Evolutionary conservation across 2,797 vertebrate genomes (phyloP), one percentile per base, ranked within the genome.

Genomic region (Tiaroga cobitis): DNA sequence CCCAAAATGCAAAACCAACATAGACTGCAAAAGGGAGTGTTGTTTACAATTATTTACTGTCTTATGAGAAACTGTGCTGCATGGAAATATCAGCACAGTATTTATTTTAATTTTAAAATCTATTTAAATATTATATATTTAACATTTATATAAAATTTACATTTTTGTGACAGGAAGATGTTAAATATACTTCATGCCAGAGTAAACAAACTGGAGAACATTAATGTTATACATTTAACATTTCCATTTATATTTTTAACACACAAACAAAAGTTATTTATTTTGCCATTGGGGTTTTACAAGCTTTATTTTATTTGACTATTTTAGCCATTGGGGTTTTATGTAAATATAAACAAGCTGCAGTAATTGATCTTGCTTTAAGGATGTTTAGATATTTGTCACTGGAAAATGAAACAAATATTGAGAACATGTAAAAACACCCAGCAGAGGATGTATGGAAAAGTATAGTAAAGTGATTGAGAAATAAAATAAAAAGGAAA

Each of bases 401-500:
- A 16, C 6, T 34, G 19, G 26, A 32, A 54, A 51, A 56, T 54
- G 3, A 24, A 19, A 51, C 8, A 75, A 75, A 49, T 21, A 54
- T 32, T 29, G 59, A 29, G 59, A n/a, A 59, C n/a, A 13, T 61
- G 59, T n/a, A 59, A 59, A n/a, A 32, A 65, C 61, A 32, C 15
- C 26, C 26, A 65, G 26, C 43, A 73, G 39, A 29, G 24, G 56
- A 82, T 82, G 37, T 56, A 86, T 75, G 81, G 80, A 70, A 46
- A 79, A 21, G 19, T 69, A 59, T 65, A 41, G 10, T 69, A 70
- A 79, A 78, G 46, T 75, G 75, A 82, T 65, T 16, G 29, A 82
- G 73, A 69, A 46, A 34, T 21, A 5, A 56, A 78, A 51, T 69
- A 29, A 16, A 75, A 70, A 70, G 26, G 84, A 90, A 89, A 89